Evolutionary conservation across 2,888 invertebrate genomes (phyloP).

Genomic region (Drosophila sordidapex): DNA sequence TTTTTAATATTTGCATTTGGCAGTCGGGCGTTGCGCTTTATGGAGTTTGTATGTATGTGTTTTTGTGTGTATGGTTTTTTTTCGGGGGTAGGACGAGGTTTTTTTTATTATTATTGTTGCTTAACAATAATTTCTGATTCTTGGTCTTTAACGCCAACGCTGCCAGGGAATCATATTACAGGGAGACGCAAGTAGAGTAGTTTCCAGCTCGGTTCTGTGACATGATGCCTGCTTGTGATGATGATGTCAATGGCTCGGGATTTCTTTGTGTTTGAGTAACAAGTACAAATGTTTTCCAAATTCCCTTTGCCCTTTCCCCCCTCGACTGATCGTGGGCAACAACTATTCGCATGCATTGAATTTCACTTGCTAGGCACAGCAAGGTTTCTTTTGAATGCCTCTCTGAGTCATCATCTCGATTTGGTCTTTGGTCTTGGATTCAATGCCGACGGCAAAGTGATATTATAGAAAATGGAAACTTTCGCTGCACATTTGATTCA

Average conservation of each 20-base stretch:
- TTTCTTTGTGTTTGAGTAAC: conserved; percentile 30
- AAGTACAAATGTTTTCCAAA: conserved; percentile 70
- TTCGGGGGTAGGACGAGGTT: conserved; percentile 63
- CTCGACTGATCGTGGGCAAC: conserved; percentile 45
- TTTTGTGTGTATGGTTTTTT: conserved; percentile 21
- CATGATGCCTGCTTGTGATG: conserved; percentile 36
- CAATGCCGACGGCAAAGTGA: conserved; percentile 59
- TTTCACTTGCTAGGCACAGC: conserved; percentile 56
- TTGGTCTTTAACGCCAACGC: conserved; percentile 66
- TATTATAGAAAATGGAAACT: conserved; percentile 6
- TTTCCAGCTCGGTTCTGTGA: conserved; percentile 25
- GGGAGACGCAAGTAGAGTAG: conserved; percentile 9
- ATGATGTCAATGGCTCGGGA: conserved; percentile 63
- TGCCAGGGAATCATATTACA: conserved; percentile 64
- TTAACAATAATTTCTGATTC: conserved; percentile 79
- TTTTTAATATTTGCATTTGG: conserved; percentile 77
- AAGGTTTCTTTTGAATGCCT: conserved; percentile 36
- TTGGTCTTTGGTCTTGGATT: conserved; percentile 19
- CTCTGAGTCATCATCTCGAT: conserved; percentile 26
- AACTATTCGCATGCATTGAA: conserved; percentile 72
- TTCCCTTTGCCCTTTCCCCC: conserved; percentile 22
- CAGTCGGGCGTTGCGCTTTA: conserved; percentile 75
- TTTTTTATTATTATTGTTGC: conserved; percentile 72
- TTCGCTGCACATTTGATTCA: conserved; percentile 2
- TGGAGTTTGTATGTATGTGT: conserved; percentile 35